These are phyloP conservation scores for Conopomorpha cramerella DNA, from an alignment of 1,140 invertebrate species.

Conservation along the genomic window DNA sequence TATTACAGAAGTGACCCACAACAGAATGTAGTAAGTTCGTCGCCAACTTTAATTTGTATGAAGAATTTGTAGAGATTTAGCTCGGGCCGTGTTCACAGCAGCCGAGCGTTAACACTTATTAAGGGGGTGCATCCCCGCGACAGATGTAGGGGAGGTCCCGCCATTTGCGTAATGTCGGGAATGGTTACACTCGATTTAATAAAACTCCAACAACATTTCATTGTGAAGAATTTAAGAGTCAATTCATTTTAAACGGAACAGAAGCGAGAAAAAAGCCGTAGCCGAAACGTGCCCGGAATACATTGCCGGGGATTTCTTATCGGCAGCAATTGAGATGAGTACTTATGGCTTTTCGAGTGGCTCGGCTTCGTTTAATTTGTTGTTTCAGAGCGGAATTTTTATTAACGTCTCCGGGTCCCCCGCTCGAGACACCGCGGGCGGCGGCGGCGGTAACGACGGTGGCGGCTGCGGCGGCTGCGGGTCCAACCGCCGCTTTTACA, in stretches of 20 bases:
- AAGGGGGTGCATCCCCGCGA: conserved; percentile 57
- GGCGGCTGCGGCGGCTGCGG: too few relatives aligned
- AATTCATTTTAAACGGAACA: conserved; percentile 54
- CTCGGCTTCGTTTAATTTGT: conserved; percentile 60
- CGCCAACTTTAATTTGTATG: conserved; percentile 61
- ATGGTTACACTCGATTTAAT: conserved; percentile 61
- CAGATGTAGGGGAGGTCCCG: conserved; percentile 56
- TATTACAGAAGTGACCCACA: too few relatives aligned
- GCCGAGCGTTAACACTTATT: conserved; percentile 59
- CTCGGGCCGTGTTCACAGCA: conserved; percentile 45
- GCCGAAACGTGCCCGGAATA: conserved; percentile 53
- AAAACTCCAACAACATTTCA: conserved; percentile 58
- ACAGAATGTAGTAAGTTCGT: too few relatives aligned
- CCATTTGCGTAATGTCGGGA: conserved; percentile 58
- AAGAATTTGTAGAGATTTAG: conserved; percentile 60
- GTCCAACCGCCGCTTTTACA: too few relatives aligned
- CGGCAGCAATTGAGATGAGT: conserved; percentile 59
- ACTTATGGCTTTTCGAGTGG: conserved; percentile 60
- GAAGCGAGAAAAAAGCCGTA: conserved; percentile 49
- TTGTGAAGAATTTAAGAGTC: conserved; percentile 57
- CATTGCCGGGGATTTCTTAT: conserved; percentile 56
- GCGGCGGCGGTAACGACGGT: too few relatives aligned
- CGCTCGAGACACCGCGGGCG: too few relatives aligned
- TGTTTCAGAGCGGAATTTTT: conserved; percentile 58
- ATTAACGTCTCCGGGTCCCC: conserved; percentile 56